Evolutionary conservation across 2,113 vertebrate species (phyloP).

Genomic region (Ovibos moschatus): DNA sequence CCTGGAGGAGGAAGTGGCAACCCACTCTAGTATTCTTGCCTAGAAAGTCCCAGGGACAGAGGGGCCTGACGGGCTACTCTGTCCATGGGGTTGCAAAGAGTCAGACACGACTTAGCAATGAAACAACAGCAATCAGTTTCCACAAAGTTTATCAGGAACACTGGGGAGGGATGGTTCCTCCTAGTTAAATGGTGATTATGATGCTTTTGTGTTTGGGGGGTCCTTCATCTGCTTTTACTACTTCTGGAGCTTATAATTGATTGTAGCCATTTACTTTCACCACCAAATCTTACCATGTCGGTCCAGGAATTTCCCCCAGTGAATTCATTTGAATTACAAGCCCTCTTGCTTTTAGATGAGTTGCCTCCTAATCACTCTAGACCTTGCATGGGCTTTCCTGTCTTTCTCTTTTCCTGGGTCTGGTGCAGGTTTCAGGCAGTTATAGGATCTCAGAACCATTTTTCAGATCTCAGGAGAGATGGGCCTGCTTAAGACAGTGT

Average conservation of each 20-base stretch:
- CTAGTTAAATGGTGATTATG: neutral
- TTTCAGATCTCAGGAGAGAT: rapidly evolving
- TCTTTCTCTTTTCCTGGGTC: neutral
- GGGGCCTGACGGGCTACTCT: neutral
- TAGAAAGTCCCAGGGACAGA: neutral
- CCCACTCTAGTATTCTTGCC: neutral
- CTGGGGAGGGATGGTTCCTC: neutral
- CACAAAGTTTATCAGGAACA: rapidly evolving
- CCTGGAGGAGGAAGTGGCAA: neutral
- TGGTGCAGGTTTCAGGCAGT: neutral
- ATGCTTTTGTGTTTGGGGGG: neutral
- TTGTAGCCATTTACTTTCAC: neutral
- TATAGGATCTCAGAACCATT: neutral
- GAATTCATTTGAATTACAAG: neutral
- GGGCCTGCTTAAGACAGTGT: neutral
- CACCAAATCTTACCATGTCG: neutral
- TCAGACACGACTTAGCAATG: neutral
- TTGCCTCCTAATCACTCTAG: neutral
- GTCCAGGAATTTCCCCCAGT: neutral
- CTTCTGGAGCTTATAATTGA: neutral
- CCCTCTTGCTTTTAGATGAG: neutral
- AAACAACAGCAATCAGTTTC: neutral
- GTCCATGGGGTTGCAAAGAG: neutral
- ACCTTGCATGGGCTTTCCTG: rapidly evolving
- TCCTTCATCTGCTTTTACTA: neutral